These are phyloP conservation scores for Eleginops maclovinus DNA, from an alignment of 2,113 vertebrate genomes.

Conservation along the genomic window DNA sequence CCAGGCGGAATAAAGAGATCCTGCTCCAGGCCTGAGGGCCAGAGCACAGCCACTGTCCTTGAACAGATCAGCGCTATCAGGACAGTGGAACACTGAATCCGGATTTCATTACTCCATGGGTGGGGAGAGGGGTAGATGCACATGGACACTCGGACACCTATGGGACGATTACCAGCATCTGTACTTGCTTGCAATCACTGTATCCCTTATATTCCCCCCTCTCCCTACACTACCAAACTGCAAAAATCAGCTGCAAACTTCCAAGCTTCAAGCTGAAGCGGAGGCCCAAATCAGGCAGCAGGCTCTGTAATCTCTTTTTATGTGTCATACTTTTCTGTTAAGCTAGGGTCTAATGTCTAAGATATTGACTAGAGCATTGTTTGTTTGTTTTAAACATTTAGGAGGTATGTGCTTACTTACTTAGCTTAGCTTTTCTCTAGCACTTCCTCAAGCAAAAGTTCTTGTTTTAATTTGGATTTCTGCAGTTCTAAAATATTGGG, in stretches of 20 bases:
- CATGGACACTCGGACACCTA: conserved; percentile 12
- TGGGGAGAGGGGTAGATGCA: conserved; percentile 1
- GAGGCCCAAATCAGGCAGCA: background rate
- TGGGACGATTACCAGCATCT: conserved; percentile 28
- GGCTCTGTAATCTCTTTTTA: background rate
- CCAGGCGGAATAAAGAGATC: conserved; percentile 69
- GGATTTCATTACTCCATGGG: conserved; percentile 46
- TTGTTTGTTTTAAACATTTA: conserved; percentile 5
- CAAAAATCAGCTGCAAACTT: background rate
- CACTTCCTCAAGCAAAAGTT: background rate
- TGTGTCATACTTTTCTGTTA: background rate
- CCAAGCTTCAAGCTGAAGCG: too few species aligned
- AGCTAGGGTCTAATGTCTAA: conserved; percentile 7
- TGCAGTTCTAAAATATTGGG: background rate
- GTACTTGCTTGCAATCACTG: background rate
- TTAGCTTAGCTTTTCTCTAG: background rate
- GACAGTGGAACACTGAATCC: conserved; percentile 25
- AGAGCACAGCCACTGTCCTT: conserved; percentile 38
- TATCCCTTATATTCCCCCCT: background rate
- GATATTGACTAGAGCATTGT: background rate
- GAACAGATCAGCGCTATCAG: conserved; percentile 42
- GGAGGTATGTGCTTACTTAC: background rate
- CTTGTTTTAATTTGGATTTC: background rate
- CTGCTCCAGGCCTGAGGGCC: conserved; percentile 27
- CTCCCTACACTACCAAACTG: background rate